Evolutionary conservation across 1,140 invertebrate genomes (phyloP).

Genomic region (Trinorchestia longiramus): DNA sequence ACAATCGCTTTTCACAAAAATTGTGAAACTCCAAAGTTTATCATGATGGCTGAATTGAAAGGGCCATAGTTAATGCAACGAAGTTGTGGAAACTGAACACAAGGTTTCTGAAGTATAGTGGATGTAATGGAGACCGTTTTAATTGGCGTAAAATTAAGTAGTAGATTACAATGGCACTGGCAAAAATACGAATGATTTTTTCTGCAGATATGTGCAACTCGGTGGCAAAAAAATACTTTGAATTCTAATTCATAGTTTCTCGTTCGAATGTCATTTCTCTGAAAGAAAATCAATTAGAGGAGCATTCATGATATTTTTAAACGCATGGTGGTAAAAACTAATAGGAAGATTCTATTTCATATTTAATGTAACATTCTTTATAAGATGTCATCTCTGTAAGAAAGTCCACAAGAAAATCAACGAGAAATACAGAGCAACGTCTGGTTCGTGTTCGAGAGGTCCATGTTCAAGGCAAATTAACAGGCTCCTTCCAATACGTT

Average conservation of each 20-base stretch:
- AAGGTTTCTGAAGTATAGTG: no score
- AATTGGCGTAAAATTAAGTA: no score
- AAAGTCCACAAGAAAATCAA: not conserved
- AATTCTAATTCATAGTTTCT: not conserved
- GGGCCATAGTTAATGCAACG: no score
- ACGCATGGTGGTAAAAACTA: not conserved
- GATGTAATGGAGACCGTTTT: no score
- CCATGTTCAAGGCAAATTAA: conserved; percentile 48
- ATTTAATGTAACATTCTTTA: not conserved
- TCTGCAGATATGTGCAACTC: no score
- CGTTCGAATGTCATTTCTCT: not conserved
- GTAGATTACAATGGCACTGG: no score
- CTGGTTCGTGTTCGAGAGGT: not conserved
- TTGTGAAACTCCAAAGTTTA: no score
- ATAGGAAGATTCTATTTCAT: not conserved
- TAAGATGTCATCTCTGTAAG: not conserved
- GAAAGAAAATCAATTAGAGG: not conserved
- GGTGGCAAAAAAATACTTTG: no score
- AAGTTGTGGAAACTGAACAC: no score
- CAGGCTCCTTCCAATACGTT: conserved; percentile 43
- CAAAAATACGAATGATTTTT: no score
- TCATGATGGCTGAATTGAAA: no score
- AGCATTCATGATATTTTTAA: not conserved
- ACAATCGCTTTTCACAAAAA: no score
- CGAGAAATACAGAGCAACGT: conserved; percentile 40